Evolutionary conservation across 2,888 invertebrate genomes (phyloP).

Genomic region (Epistrophe eligans): DNA sequence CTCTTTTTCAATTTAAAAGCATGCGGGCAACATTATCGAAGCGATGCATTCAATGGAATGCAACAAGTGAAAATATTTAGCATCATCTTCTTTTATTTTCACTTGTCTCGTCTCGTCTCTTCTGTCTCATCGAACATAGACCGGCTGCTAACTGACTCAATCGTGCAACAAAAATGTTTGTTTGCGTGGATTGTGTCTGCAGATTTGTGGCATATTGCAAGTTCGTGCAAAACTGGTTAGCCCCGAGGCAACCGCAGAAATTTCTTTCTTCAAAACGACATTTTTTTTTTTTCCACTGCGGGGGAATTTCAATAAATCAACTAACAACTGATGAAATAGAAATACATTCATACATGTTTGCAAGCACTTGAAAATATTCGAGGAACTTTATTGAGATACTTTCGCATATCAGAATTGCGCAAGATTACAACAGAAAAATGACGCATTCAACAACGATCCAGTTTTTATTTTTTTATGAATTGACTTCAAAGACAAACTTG

Average conservation of each 20-base stretch:
- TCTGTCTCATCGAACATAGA: neutral
- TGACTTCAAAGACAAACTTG: conserved; percentile 58
- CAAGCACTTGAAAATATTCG: neutral
- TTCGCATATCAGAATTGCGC: conserved; percentile 60
- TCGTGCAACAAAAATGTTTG: conserved; percentile 40
- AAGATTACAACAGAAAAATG: conserved; percentile 49
- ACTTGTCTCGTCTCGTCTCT: neutral
- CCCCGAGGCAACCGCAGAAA: conserved; percentile 20
- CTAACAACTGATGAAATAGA: neutral
- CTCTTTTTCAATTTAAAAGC: conserved; percentile 2
- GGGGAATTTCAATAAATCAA: conserved; percentile 46
- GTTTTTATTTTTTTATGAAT: conserved; percentile 32
- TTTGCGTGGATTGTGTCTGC: conserved; percentile 3
- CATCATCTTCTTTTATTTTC: conserved; percentile 38
- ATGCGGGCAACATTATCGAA: neutral
- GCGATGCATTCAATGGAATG: conserved; percentile 46
- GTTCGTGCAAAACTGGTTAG: conserved; percentile 45
- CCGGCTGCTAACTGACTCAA: conserved; percentile 51
- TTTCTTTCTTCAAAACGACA: conserved; percentile 33
- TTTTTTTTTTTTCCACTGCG: neutral
- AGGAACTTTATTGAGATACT: conserved; percentile 28
- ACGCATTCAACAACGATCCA: conserved; percentile 41
- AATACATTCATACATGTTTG: neutral
- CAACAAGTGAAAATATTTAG: conserved; percentile 71
- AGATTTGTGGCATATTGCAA: conserved; percentile 57